These are phyloP conservation scores for Parascotia fuliginaria DNA, from an alignment of 2,888 invertebrate genomes.

Conservation along the genomic window DNA sequence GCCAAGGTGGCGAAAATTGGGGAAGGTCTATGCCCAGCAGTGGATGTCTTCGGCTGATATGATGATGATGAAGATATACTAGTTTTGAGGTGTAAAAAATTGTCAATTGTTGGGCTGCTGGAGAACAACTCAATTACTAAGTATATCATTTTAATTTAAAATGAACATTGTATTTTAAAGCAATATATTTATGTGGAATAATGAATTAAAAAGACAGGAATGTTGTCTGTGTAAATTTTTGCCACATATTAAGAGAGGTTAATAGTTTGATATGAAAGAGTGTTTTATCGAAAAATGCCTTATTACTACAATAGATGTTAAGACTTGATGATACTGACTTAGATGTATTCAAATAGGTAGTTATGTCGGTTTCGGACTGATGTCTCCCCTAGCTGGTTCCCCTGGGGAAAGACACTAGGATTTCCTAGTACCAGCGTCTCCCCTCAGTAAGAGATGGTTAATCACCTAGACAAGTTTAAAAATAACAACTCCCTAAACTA, in stretches of 20 bases:
- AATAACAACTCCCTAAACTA: slow-evolving; percentile 77
- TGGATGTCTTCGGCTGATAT: too few relatives aligned
- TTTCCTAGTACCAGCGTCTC: too few relatives aligned
- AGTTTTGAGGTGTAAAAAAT: slow-evolving; percentile 42
- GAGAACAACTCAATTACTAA: slow-evolving; percentile 75
- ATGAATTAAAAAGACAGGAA: slow-evolving; percentile 63
- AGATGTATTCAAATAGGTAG: slow-evolving; percentile 74
- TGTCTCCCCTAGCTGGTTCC: too few relatives aligned
- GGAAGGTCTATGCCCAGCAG: too few relatives aligned
- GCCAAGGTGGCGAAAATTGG: too few relatives aligned
- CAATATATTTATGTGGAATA: slow-evolving; percentile 73
- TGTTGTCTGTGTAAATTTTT: slow-evolving; percentile 74
- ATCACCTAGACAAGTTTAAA: slow-evolving; percentile 68
- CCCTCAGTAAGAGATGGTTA: too few relatives aligned
- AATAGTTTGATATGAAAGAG: slow-evolving; percentile 84
- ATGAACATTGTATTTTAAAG: slow-evolving; percentile 65
- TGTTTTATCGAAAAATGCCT: slow-evolving; percentile 85
- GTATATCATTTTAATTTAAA: slow-evolving; percentile 67
- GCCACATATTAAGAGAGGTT: slow-evolving; percentile 77
- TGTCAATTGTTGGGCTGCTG: slow-evolving; percentile 80
- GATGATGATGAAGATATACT: slow-evolving; percentile 20
- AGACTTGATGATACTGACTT: slow-evolving; percentile 84
- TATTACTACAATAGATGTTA: slow-evolving; percentile 83
- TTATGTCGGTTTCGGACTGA: too few relatives aligned
- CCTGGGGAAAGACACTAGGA: too few relatives aligned